phyloP scores from a whole-genome alignment of 2,888 invertebrate genomes.

The Emmelina monodactyla region DNA sequence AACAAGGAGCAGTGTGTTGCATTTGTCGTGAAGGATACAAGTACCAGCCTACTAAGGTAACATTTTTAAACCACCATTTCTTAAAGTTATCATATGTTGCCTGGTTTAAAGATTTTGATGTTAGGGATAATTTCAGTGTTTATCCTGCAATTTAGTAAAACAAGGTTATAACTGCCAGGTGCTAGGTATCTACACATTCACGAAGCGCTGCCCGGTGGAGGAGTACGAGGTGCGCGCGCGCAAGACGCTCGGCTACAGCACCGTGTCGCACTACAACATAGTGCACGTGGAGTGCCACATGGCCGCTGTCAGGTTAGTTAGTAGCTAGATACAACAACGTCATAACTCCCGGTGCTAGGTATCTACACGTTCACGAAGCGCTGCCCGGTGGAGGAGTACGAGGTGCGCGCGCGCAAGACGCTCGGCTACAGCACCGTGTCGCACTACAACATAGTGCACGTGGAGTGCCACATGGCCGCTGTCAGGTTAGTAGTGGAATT shows the following conservation, averaged over 20 bases:
- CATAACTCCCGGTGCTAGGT: slow-evolving; percentile 91
- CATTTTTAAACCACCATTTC: too few species aligned
- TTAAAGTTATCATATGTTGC: too few species aligned
- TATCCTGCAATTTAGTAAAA: too few species aligned
- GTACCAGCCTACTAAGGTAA: slow-evolving; percentile 89
- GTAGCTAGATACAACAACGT: too few species aligned
- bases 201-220: slow-evolving; percentile 92
- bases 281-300: slow-evolving; percentile 99
- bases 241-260: slow-evolving; percentile 89
- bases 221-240: slow-evolving; percentile 90
- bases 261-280: slow-evolving; percentile 97
- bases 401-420: slow-evolving; percentile 87
- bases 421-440: slow-evolving; percentile 93
- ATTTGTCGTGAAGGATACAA: slow-evolving; percentile 98
- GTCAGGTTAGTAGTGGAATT: slow-evolving; percentile 84
- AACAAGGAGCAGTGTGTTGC: slow-evolving; percentile 94
- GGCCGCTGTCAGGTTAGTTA: slow-evolving; percentile 88
- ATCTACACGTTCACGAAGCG: slow-evolving; percentile 97
- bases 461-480: slow-evolving; percentile 98
- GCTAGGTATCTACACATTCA: slow-evolving; percentile 95
- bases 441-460: slow-evolving; percentile 98
- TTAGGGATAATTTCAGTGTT: too few species aligned
- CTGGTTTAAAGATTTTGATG: too few species aligned
- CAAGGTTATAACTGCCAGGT: too few species aligned
- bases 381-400: slow-evolving; percentile 92